Base-by-base conservation (phyloP, 1,140 invertebrate genomes). In the Muscidifurax raptorellus region DNA sequence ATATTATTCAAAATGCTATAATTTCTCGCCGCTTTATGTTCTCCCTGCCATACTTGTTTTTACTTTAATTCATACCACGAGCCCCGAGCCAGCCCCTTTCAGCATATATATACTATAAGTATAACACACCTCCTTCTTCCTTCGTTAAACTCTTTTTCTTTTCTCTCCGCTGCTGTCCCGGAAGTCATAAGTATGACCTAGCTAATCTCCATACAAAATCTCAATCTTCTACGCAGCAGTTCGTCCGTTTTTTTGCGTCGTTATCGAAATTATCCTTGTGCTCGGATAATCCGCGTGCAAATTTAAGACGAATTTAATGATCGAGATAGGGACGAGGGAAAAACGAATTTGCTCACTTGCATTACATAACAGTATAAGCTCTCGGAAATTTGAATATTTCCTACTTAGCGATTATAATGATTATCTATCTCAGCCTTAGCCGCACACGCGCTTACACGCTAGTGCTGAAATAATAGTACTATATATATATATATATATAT, bases 291-390 rank as follows among this genome's bases (percentile, higher is more conserved):
- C 79, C 67, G 32, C 28, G 2, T 75, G 80, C 47, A 82, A 40
- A 59, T 74, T 59, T 18, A 75, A 82, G 47, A 64, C 80, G 80
- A 74, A 32, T 82, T 74, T 82, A 82, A 82, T 59, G 80, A 75
- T 40, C 18, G 22, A 52, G 47, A 82, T 74, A 74, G 40, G 32
- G 80, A 36, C 12, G 69, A 28, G 36, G 27, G 47, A 72, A 77
- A 77, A 64, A 32, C 25, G 25, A 77, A 59, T 40, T 64, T 25
- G 47, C 15, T 22, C 7, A 30, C 32, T 59, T 59, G 12, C 80
- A 81, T 81, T 72, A 81, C 59, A 13, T 18, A 28, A 27, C 25
- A 18, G 0, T n/a, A n/a, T n/a, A n/a, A n/a, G n/a, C n/a, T n/a
- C 32, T 9, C 10, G 30, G 30, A 74, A 82, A 82, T 74, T 75